Evolutionary conservation across 2,888 invertebrate species (phyloP).

Genomic region (Euphydryas editha): DNA sequence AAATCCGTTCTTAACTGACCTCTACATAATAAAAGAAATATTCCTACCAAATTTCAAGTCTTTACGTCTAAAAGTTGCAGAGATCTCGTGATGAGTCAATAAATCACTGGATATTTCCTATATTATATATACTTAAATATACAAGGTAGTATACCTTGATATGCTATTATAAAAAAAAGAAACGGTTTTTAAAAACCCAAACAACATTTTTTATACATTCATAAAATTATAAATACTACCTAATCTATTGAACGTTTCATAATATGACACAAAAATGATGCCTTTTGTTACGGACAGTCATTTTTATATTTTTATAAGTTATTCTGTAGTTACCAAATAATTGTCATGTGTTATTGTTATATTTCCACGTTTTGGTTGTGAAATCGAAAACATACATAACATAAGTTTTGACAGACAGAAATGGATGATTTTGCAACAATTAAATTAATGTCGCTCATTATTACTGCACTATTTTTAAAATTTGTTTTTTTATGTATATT

Average conservation of each 20-base stretch:
- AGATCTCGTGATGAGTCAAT: too few species aligned
- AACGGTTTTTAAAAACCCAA: too few species aligned
- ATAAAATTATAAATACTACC: neutral
- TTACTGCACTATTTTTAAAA: neutral
- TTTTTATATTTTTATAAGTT: constrained; percentile 37
- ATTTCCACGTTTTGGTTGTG: constrained; percentile 40
- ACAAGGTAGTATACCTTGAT: too few species aligned
- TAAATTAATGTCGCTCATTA: neutral
- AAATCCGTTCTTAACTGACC: too few species aligned
- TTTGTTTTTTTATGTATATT: neutral
- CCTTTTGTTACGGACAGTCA: constrained; percentile 32
- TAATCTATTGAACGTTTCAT: neutral
- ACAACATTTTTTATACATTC: neutral
- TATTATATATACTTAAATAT: too few species aligned
- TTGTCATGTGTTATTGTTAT: constrained; percentile 40
- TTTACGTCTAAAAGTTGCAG: too few species aligned
- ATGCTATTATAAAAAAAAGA: too few species aligned
- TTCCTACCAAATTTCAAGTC: too few species aligned
- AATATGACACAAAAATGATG: neutral
- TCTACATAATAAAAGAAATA: too few species aligned
- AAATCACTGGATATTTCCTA: too few species aligned
- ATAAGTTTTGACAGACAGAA: neutral
- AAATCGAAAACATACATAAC: constrained; percentile 33
- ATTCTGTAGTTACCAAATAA: neutral
- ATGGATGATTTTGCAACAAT: neutral